These are phyloP conservation scores for Leptodactylus fuscus DNA, from an alignment of 2,113 vertebrate genomes.

Conservation along the genomic window DNA sequence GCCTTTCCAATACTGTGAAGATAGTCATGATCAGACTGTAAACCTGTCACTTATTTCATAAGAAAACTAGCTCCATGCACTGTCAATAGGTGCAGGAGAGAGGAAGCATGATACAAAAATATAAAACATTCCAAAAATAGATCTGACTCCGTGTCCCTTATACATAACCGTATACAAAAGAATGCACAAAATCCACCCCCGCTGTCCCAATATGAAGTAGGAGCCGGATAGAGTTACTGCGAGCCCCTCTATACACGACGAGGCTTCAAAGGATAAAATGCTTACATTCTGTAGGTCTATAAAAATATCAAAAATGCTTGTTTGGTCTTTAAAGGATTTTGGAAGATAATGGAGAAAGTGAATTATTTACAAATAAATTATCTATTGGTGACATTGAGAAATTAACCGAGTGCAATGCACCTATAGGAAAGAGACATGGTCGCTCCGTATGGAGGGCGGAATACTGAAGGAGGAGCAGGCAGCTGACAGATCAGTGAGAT, in stretches of 20 bases:
- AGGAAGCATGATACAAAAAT: slow-evolving; percentile 26
- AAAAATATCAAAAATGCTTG: not conserved
- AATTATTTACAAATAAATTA: slow-evolving; percentile 39
- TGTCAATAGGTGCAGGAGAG: too few relatives aligned
- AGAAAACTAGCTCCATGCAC: too few relatives aligned
- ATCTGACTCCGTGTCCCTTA: slow-evolving; percentile 61
- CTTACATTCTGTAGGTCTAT: slow-evolving; percentile 10
- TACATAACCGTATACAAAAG: slow-evolving; percentile 3
- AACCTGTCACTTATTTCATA: too few relatives aligned
- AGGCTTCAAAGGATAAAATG: not conserved
- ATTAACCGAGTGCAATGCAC: not conserved
- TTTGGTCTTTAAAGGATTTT: slow-evolving; percentile 16
- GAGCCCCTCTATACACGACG: not conserved
- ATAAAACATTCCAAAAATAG: slow-evolving; percentile 75
- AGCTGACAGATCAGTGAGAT: not conserved
- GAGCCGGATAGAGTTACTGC: not conserved
- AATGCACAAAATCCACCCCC: not conserved
- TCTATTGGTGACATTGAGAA: not conserved
- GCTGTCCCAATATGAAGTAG: not conserved
- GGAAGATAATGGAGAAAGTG: not conserved
- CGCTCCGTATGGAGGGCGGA: not conserved
- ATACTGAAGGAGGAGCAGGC: not conserved
- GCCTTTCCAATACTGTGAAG: not conserved
- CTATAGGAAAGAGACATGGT: not conserved
- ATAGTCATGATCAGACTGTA: not conserved